Percentiles rank a stretch among this genome's conserved stretches.
Evolutionary conservation across 2,797 vertebrate genomes (phyloP).

Genomic region (Etheostoma nigrum): DNA sequence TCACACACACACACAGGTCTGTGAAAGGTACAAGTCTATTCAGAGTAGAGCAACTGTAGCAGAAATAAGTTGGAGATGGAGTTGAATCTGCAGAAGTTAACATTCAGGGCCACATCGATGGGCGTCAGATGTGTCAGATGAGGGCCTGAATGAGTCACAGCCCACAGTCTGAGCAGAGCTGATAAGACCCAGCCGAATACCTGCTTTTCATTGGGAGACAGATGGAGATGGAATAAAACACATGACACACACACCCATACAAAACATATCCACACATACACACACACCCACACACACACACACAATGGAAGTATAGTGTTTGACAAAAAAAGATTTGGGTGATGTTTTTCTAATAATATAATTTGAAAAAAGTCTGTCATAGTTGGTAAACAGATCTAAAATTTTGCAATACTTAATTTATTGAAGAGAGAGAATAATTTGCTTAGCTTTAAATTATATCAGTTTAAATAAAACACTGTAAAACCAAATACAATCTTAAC

Average conservation of each 20-base stretch:
- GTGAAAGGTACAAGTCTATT: slow-evolving; percentile 48
- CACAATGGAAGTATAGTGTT: slow-evolving; percentile 8
- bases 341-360: neutral
- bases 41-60: slow-evolving; percentile 12
- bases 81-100: slow-evolving; percentile 59
- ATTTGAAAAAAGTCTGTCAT: neutral
- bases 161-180: slow-evolving; percentile 69
- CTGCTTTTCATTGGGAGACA: slow-evolving; percentile 58
- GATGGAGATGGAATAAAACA: slow-evolving; percentile 57
- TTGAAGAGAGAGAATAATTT: neutral
- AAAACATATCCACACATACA: neutral
- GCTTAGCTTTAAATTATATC: neutral
- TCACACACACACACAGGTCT: neutral
- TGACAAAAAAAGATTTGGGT: neutral
- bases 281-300: slow-evolving; percentile 18
- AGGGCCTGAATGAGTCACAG: slow-evolving; percentile 67
- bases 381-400: slow-evolving; percentile 5
- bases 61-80: slow-evolving; percentile 44
- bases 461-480: slow-evolving; percentile 1
- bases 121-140: slow-evolving; percentile 66
- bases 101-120: slow-evolving; percentile 67
- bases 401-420: neutral
- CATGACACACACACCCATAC: slow-evolving; percentile 24
- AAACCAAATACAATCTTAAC: neutral
- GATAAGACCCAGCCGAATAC: slow-evolving; percentile 75